A percentile compares a stretch with the other conserved stretches of the same genome.
Conservation (phyloP, 2,888 invertebrate species). For the Cacoxenus indagator region DNA sequence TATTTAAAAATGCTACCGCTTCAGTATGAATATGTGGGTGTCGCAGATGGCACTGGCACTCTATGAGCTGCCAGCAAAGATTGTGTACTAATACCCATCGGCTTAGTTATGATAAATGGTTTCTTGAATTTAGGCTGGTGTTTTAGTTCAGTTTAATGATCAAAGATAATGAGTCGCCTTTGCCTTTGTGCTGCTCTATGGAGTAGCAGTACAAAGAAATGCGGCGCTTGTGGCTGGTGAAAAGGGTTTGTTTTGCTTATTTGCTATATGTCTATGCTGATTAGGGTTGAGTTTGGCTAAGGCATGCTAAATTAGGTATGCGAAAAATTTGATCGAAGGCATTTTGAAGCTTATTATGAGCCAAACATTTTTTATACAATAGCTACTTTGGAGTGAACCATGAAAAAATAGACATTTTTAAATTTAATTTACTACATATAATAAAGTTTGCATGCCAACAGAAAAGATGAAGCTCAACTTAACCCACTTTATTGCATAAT, state of each 20-base stretch:
- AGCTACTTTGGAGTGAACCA: too few species aligned
- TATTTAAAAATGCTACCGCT: slow-evolving; percentile 60
- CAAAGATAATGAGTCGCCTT: slow-evolving; percentile 55
- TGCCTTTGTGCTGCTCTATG: background rate
- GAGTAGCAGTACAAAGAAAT: too few species aligned
- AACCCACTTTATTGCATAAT: background rate
- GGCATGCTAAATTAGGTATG: background rate
- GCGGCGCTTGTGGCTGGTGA: background rate
- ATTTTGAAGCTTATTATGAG: too few species aligned
- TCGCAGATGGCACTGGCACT: too few species aligned
- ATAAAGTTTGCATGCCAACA: background rate
- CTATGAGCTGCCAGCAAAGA: slow-evolving; percentile 8
- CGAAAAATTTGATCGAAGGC: too few species aligned
- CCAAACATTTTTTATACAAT: too few species aligned
- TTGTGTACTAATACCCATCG: slow-evolving; percentile 52
- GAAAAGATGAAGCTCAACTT: background rate
- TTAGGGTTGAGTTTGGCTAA: background rate
- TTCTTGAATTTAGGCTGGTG: slow-evolving; percentile 50
- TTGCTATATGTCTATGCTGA: background rate
- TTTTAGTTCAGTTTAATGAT: slow-evolving; percentile 55
- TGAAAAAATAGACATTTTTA: too few species aligned
- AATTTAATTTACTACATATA: too few species aligned
- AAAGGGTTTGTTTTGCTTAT: background rate
- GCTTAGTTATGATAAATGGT: slow-evolving; percentile 63
- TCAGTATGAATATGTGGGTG: slow-evolving; percentile 25